These are phyloP conservation scores for Drosophila watanabei DNA, from an alignment of 1,140 invertebrate genomes.

Conservation along the genomic window DNA sequence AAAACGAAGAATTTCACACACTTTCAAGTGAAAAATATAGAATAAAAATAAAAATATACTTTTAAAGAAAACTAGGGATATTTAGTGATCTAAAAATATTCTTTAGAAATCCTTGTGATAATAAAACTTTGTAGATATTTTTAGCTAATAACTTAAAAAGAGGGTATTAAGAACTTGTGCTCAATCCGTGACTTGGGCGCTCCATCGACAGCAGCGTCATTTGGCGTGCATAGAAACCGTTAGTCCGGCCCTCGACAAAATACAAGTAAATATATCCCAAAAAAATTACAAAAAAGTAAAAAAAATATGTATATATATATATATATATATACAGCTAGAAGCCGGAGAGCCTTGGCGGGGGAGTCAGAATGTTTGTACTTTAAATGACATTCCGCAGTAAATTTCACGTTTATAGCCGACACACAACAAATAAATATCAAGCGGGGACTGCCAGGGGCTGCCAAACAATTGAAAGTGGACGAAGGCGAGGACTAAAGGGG, in stretches of 20 bases:
- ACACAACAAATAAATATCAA: constrained; percentile 82
- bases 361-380: constrained; percentile 70
- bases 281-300: constrained; percentile 2
- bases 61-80: neutral
- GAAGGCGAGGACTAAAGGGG: neutral
- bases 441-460: constrained; percentile 27
- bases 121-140: neutral
- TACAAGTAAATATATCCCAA: constrained; percentile 45
- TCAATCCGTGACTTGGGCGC: neutral
- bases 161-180: neutral
- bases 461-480: constrained; percentile 47
- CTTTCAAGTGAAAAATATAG: neutral
- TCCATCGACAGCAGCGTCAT: constrained; percentile 65
- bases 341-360: neutral
- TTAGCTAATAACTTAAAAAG: fast-evolving
- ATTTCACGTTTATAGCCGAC: constrained; percentile 84
- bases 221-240: constrained; percentile 81
- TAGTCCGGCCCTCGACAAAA: constrained; percentile 56
- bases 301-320: neutral
- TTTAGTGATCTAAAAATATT: neutral
- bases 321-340: constrained; percentile 6
- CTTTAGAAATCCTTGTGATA: neutral
- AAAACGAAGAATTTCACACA: neutral
- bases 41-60: neutral
- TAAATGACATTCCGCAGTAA: constrained; percentile 84